phyloP scores from a whole-genome alignment of 2,113 vertebrate genomes.

The Tragelaphus strepsiceros region DNA sequence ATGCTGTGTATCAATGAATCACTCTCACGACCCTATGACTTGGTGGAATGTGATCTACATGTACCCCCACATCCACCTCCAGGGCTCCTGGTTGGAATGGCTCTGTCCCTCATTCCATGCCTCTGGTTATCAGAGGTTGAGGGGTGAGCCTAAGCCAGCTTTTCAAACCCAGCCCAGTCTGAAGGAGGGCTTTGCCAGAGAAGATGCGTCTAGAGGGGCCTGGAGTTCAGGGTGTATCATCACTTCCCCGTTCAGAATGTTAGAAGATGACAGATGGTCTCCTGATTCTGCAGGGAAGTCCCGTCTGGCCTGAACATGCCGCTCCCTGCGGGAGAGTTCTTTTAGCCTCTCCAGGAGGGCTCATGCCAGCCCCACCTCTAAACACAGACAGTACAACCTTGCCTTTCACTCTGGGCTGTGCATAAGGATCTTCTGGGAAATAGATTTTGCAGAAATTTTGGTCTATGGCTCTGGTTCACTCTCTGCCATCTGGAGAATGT shows the following conservation, averaged over 20 bases:
- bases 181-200: not conserved
- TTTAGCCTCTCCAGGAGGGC: not conserved
- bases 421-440: not conserved
- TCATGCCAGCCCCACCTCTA: not conserved
- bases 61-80: not conserved
- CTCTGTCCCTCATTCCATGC: not conserved
- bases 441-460: not conserved
- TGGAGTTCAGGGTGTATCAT: not conserved
- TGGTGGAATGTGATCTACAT: not conserved
- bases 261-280: not conserved
- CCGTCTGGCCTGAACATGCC: accelerated
- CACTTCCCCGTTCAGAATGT: not conserved
- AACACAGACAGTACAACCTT: not conserved
- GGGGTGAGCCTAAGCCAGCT: not conserved
- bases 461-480: not conserved
- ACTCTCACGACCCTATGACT: not conserved
- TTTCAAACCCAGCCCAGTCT: not conserved
- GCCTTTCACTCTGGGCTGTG: not conserved
- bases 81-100: not conserved
- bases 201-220: no score
- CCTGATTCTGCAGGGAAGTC: not conserved
- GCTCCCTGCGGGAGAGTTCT: not conserved
- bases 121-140: not conserved
- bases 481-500: not conserved
- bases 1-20: not conserved